Conservation (phyloP, 2,113 vertebrate species). For the Sciurus niger region DNA sequence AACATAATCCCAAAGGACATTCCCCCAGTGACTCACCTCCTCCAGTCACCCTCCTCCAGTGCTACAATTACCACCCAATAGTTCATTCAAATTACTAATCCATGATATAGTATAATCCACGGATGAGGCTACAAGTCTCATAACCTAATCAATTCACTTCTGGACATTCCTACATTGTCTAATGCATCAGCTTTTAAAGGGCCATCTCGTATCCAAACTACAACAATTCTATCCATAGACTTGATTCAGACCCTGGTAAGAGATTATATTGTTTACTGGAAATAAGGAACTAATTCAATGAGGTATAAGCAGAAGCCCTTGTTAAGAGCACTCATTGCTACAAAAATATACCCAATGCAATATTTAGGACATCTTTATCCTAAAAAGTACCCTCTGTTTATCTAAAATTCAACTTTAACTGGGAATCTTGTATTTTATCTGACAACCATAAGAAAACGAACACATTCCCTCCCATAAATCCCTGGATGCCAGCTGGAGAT, state of each 20-base stretch:
- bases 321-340: not conserved
- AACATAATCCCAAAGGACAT: no score
- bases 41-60: no score
- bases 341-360: not conserved
- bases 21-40: no score
- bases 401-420: conserved; percentile 52
- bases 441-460: conserved; percentile 44
- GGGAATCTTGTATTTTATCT: conserved; percentile 14
- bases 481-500: conserved; percentile 33
- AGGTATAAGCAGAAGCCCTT: conserved; percentile 9
- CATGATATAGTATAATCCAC: no score
- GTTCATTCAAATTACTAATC: no score
- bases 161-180: no score
- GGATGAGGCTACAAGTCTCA: no score
- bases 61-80: no score
- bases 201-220: no score
- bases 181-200: no score
- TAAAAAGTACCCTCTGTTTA: conserved; percentile 13
- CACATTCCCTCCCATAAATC: not conserved
- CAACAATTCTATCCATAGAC: no score
- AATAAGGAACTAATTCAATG: not conserved
- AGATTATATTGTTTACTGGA: not conserved
- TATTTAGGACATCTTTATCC: not conserved
- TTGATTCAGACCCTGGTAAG: not conserved
- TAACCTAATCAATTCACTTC: no score